These are phyloP conservation scores for Diadegma fenestrale DNA, from an alignment of 2,888 invertebrate genomes.

Conservation along the genomic window DNA sequence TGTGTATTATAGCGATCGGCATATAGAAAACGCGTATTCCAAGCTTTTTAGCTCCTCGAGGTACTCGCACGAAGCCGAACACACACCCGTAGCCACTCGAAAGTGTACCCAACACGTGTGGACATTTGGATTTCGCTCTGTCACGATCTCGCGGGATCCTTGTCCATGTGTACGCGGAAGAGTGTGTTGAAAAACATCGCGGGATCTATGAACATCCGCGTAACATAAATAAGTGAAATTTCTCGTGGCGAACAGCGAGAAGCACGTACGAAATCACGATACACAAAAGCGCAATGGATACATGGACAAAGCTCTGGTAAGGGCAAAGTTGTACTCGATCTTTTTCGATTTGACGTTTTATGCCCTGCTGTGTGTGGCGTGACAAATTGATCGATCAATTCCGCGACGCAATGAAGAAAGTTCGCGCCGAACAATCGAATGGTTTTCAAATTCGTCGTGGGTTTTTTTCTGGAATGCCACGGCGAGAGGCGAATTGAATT, in stretches of 20 bases:
- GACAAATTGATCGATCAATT: conserved; percentile 9
- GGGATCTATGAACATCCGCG: conserved; percentile 69
- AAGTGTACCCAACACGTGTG: conserved; percentile 2
- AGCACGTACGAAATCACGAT: conserved; percentile 40
- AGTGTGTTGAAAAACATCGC: conserved; percentile 44
- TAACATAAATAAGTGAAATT: conserved; percentile 65
- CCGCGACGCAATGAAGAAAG: not conserved
- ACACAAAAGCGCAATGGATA: conserved; percentile 32
- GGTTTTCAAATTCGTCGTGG: not conserved
- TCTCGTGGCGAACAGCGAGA: conserved; percentile 34
- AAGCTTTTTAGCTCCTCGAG: conserved; percentile 31
- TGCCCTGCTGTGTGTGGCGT: not conserved
- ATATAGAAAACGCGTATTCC: conserved; percentile 10
- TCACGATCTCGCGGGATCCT: conserved; percentile 43
- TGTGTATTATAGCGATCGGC: conserved; percentile 60
- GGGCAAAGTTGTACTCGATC: not conserved
- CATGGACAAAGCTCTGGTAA: not conserved
- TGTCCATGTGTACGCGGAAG: not conserved
- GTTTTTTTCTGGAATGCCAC: not conserved
- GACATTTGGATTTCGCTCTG: conserved; percentile 55
- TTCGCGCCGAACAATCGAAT: not conserved
- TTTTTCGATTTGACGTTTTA: conserved; percentile 5
- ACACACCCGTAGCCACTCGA: not conserved
- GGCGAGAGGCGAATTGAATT: not conserved
- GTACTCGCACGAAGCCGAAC: conserved; percentile 6